A percentile compares a stretch with the other conserved stretches of the same genome.
These are phyloP conservation scores for Aeoliscus strigatus DNA, from an alignment of 2,797 vertebrate genomes.

Conservation along the genomic window DNA sequence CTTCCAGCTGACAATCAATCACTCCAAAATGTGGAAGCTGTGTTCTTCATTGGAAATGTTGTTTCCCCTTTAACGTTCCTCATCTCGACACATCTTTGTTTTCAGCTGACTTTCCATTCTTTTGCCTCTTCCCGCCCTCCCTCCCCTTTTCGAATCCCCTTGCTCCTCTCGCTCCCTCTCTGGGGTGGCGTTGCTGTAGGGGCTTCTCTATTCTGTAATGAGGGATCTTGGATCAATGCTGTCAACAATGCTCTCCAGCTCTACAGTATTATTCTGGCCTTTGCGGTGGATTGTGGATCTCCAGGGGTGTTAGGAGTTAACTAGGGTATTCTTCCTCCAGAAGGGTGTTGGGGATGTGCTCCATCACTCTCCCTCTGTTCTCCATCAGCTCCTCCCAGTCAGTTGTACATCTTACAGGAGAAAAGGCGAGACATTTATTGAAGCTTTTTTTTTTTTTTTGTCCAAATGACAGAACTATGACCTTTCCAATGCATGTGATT, in stretches of 20 bases:
- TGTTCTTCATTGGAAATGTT: constrained; percentile 39
- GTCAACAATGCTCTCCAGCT: constrained; percentile 59
- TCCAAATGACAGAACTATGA: constrained; percentile 66
- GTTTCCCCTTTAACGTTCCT: constrained; percentile 4
- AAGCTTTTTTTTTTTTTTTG: constrained; percentile 66
- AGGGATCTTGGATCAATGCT: constrained; percentile 65
- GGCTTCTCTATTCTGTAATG: constrained; percentile 65
- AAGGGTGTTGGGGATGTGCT: constrained; percentile 52
- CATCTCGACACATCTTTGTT: constrained; percentile 1
- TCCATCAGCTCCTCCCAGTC: constrained; percentile 47
- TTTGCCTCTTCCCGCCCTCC: constrained; percentile 1
- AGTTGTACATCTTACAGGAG: constrained; percentile 45
- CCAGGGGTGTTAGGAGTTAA: constrained; percentile 57
- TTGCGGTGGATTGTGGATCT: constrained; percentile 46
- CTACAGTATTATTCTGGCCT: constrained; percentile 40
- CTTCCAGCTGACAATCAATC: constrained; percentile 57
- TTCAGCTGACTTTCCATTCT: constrained; percentile 11
- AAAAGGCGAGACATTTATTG: constrained; percentile 58
- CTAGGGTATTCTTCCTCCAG: constrained; percentile 50
- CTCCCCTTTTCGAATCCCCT: constrained; percentile 10
- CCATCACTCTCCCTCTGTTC: constrained; percentile 50
- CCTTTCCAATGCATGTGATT: constrained; percentile 56
- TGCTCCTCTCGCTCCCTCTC: constrained; percentile 39
- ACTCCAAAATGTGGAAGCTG: constrained; percentile 44
- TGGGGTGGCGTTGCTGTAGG: constrained; percentile 59